Conservation (phyloP, 2,113 vertebrate genomes). For the Pachyramphus minor region DNA sequence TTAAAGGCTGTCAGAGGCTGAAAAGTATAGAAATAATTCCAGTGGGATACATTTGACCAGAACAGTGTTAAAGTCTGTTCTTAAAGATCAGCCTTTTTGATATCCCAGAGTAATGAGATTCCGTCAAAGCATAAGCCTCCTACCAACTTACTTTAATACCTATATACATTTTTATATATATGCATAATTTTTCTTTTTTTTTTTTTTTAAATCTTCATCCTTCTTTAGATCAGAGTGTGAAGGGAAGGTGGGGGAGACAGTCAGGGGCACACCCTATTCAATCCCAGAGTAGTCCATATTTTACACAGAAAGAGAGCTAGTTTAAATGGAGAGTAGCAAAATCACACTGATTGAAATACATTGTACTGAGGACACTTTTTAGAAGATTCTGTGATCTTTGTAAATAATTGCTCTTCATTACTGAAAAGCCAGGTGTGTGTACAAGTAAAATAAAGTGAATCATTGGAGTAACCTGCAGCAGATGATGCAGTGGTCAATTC, state of each 20-base stretch:
- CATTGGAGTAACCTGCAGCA: background rate
- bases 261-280: accelerated
- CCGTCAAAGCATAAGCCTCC: background rate
- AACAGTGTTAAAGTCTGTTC: background rate
- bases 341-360: background rate
- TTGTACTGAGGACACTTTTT: background rate
- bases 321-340: background rate
- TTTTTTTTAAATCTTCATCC: background rate
- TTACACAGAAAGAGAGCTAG: background rate
- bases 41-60: background rate
- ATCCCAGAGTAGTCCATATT: background rate
- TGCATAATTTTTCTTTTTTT: background rate
- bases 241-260: accelerated
- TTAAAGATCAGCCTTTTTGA: background rate
- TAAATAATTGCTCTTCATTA: background rate
- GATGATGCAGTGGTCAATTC: background rate
- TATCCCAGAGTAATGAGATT: background rate
- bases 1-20: background rate
- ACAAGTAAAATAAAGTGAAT: background rate
- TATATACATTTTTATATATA: background rate
- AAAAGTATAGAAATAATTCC: background rate
- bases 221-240: background rate
- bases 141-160: background rate
- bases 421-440: background rate
- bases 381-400: background rate